Evolutionary conservation across 2,113 vertebrate species (phyloP).

Genomic region (Laterallus jamaicensis): DNA sequence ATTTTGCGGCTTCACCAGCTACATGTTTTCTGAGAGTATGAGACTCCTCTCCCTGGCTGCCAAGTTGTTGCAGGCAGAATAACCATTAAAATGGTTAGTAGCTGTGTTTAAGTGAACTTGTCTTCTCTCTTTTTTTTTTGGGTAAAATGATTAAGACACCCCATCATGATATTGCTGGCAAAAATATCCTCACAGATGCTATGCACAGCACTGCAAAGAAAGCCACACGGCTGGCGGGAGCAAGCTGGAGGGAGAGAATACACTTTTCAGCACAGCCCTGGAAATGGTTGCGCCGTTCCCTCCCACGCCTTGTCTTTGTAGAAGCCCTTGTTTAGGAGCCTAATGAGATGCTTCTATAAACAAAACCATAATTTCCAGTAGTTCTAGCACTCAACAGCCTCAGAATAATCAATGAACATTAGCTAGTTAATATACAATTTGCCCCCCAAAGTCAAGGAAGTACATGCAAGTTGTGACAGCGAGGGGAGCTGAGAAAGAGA

Average conservation of each 20-base stretch:
- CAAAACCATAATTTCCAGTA: neutral
- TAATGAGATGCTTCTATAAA: neutral
- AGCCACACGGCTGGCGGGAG: neutral
- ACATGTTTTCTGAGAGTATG: neutral
- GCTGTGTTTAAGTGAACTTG: neutral
- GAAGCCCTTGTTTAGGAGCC: neutral
- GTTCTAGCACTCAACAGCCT: neutral
- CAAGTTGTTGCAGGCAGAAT: neutral
- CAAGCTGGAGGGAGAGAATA: neutral
- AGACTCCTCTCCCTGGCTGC: neutral
- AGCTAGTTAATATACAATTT: neutral
- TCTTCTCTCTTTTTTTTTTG: neutral
- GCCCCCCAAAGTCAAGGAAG: neutral
- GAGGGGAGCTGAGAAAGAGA: neutral
- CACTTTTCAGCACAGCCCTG: neutral
- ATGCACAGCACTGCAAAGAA: neutral
- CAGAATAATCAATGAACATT: neutral
- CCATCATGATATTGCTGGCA: neutral
- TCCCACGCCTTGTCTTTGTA: neutral
- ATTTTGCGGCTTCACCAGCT: neutral
- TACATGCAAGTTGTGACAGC: neutral
- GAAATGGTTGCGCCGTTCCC: neutral
- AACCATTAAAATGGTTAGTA: neutral
- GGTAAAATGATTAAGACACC: neutral
- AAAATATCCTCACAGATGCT: neutral